A percentile compares a stretch with the other conserved stretches of the same genome.
Conservation (phyloP, 2,797 vertebrate species). For the Bucorvus abyssinicus region DNA sequence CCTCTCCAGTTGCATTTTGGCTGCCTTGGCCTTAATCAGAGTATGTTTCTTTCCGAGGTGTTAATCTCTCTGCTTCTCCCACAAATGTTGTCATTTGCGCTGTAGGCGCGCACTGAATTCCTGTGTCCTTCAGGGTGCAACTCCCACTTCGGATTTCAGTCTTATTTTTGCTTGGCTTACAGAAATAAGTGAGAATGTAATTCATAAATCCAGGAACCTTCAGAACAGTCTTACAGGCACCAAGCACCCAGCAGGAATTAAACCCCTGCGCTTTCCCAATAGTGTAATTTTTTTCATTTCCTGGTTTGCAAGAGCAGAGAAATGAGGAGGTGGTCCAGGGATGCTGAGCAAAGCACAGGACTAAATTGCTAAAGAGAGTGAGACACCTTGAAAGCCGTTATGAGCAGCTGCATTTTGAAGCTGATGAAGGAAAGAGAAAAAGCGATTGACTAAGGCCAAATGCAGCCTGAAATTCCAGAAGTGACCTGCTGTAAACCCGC, state of each 20-base stretch:
- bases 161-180: slow-evolving; percentile 47
- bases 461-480: slow-evolving; percentile 42
- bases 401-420: slow-evolving; percentile 34
- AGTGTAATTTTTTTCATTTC: slow-evolving; percentile 21
- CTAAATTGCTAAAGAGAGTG: background rate
- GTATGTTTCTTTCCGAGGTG: slow-evolving; percentile 28
- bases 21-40: slow-evolving; percentile 27
- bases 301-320: background rate
- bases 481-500: background rate
- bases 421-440: slow-evolving; percentile 40
- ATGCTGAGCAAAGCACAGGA: background rate
- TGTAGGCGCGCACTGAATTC: slow-evolving; percentile 28
- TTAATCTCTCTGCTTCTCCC: slow-evolving; percentile 52
- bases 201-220: slow-evolving; percentile 32
- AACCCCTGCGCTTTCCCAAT: background rate
- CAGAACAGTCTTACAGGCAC: slow-evolving; percentile 43
- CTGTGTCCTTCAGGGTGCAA: slow-evolving; percentile 35
- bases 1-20: slow-evolving; percentile 3
- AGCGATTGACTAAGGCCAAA: slow-evolving; percentile 27
- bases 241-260: background rate
- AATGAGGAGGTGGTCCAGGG: background rate
- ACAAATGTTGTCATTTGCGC: slow-evolving; percentile 40
- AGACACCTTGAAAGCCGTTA: slow-evolving; percentile 17
- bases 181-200: slow-evolving; percentile 15
- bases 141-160: slow-evolving; percentile 43